These are phyloP conservation scores for Drosophila tanythrix DNA, from an alignment of 2,888 invertebrate species.

Conservation along the genomic window DNA sequence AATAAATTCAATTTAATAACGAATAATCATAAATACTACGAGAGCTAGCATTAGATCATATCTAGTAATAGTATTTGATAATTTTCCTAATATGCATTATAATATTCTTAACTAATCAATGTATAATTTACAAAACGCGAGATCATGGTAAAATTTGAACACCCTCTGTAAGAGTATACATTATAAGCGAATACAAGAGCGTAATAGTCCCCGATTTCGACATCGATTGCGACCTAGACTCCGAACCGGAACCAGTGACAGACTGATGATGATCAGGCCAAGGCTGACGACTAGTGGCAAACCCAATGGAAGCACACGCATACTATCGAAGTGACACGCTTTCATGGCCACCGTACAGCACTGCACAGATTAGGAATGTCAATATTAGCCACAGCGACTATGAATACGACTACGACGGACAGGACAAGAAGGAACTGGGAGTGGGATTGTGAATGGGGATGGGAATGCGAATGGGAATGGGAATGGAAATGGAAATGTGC, in stretches of 20 bases:
- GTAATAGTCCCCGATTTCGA: conserved; percentile 10
- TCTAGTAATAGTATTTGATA: background rate
- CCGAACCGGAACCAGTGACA: conserved; percentile 5
- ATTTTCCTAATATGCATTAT: background rate
- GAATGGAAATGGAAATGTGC: conserved; percentile 5
- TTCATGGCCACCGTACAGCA: conserved; percentile 68
- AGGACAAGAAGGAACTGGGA: background rate
- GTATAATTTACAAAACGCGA: background rate
- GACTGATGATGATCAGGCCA: conserved; percentile 38
- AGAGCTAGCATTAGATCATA: background rate
- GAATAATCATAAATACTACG: background rate
- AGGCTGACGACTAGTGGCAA: conserved; percentile 44
- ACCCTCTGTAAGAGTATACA: background rate
- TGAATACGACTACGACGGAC: conserved; percentile 22
- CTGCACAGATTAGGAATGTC: conserved; percentile 77
- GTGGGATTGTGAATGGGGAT: conserved; percentile 3
- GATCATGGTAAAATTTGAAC: background rate
- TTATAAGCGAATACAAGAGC: conserved; percentile 34
- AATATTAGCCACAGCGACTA: conserved; percentile 65
- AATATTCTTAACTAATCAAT: background rate
- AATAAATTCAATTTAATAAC: background rate
- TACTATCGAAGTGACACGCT: conserved; percentile 78
- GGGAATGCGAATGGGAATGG: conserved; percentile 1
- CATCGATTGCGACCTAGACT: background rate
- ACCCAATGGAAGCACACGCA: conserved; percentile 72